Evolutionary conservation across 2,113 vertebrate genomes (phyloP).

Genomic region (Bucco capensis): DNA sequence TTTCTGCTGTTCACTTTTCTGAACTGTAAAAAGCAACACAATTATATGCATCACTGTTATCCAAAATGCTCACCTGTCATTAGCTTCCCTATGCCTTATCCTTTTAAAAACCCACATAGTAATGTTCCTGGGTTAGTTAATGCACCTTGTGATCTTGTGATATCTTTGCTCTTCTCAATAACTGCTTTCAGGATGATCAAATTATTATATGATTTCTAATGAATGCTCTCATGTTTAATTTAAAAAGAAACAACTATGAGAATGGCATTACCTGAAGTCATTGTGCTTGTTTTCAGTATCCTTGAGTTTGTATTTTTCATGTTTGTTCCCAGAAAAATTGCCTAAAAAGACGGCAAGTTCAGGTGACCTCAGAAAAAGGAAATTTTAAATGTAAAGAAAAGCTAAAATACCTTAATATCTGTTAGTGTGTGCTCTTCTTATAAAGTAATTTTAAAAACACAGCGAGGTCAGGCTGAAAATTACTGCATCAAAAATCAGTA

Average conservation of each 20-base stretch:
- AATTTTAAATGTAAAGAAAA: neutral
- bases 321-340: neutral
- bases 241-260: neutral
- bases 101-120: neutral
- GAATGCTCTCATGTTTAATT: neutral
- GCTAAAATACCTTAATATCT: neutral
- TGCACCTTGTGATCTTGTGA: too few species aligned
- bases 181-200: neutral
- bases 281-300: neutral
- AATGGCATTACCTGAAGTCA: neutral
- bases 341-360: neutral
- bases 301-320: neutral
- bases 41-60: neutral
- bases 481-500: neutral
- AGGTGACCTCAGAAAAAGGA: neutral
- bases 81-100: neutral
- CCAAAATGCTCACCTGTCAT: neutral
- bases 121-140: neutral
- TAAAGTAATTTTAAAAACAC: neutral
- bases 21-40: neutral
- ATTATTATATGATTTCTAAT: neutral
- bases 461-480: neutral
- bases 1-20: neutral
- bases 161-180: neutral
- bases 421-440: neutral